These are phyloP conservation scores for Diadema setosum DNA, from an alignment of 35 echinoderm and acorn worm species.

Conservation along the genomic window DNA sequence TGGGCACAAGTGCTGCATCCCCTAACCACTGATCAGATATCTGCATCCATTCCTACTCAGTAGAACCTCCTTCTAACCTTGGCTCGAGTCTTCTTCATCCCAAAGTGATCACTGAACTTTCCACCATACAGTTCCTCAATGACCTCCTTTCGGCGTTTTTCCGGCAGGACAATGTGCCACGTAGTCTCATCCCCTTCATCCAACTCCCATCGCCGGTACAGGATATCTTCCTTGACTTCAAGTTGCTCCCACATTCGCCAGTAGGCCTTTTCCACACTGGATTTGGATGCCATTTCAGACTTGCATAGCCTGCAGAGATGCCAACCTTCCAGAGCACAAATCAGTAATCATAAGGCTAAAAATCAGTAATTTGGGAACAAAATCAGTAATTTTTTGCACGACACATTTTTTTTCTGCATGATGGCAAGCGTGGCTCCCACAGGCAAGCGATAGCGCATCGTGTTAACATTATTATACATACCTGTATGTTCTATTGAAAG, in stretches of 20 bases:
- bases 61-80: conserved; percentile 16
- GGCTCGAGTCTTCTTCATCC: conserved; percentile 31
- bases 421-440: not conserved
- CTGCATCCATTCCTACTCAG: not conserved
- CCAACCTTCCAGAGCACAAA: not conserved
- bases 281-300: too few species aligned
- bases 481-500: too few species aligned
- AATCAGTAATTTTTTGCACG: not conserved
- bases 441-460: not conserved
- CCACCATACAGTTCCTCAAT: conserved; percentile 3
- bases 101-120: conserved; percentile 37
- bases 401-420: too few species aligned
- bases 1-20: conserved; percentile 20
- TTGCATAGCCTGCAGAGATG: not conserved
- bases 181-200: not conserved
- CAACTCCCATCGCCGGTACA: conserved; percentile 49
- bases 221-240: not conserved
- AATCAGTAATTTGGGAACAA: not conserved
- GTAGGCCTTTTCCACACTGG: too few species aligned
- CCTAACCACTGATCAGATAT: not conserved
- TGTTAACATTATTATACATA: not conserved
- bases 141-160: too few species aligned
- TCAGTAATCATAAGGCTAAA: not conserved
- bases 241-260: too few species aligned
- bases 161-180: conserved; percentile 37